Base-by-base conservation (phyloP, 2,797 vertebrate species). In the Chelon auratus region DNA sequence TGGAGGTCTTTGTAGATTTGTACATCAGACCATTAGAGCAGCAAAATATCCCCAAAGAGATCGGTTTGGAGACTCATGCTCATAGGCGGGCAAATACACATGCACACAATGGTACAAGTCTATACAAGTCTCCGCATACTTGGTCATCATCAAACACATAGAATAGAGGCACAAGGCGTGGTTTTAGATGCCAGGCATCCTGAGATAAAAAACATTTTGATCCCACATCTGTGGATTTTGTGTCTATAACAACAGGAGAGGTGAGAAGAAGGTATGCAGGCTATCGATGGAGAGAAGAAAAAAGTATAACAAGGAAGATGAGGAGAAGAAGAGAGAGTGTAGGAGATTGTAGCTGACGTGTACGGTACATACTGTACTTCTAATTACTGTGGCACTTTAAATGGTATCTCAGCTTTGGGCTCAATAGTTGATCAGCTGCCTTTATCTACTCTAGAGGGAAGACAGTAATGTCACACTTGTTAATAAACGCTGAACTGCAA, bases 1-100 rank as follows among this genome's bases (percentile, higher is more conserved):
- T 61, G 30, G 17, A 75, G 68, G 78, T 87, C 82, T 90, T 88
- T 85, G 80, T 78, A 85, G 81, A 83, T 88, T 85, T 78, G 42
- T 67, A 80, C 80, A 76, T 77, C 78, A 88, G 84, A 86, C 75
- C 78, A 81, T 84, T 83, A 85, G 82, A 79, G 81, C 75, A 37
- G 73, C 74, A 76, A 76, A 77, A 66, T 71, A 43, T 83, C 77
- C 80, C 80, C 58, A 80, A 71, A 85, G 75, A 86, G 72, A 70
- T 50, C 1, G n/a, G 8, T 42, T 45, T 66, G 59, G 54, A 30
- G 17, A 43, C 54, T 17, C 45, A 37, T 1, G 12, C 48, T 12
- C 47, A 48, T 59, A 47, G 33, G 50, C 48, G 58, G 33, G n/a
- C 52, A 68, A 36, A 67, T 60, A 50, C 50, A 53, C 9, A 68